Evolutionary conservation across 2,888 invertebrate species (phyloP).

Genomic region (Diplazon laetatorius): DNA sequence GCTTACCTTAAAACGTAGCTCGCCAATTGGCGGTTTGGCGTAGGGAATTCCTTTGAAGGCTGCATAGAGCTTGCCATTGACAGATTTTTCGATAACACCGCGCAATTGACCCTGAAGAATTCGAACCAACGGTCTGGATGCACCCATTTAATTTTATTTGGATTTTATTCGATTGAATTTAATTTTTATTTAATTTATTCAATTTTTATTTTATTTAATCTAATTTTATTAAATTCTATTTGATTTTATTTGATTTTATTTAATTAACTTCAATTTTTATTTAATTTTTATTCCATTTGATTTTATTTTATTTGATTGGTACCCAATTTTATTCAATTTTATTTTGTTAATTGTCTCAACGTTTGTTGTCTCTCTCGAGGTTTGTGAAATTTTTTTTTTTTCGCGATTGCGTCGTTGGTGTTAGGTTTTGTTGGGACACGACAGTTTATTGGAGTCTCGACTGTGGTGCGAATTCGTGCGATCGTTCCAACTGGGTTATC

Average conservation of each 20-base stretch:
- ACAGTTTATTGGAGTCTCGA: too few relatives aligned
- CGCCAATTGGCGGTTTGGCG: constrained; percentile 68
- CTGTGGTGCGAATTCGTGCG: too few relatives aligned
- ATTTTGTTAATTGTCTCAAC: background rate
- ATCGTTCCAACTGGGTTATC: too few relatives aligned
- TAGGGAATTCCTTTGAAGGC: constrained; percentile 70
- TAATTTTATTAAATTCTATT: constrained; percentile 14
- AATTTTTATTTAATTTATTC: background rate
- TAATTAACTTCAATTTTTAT: background rate
- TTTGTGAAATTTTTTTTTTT: background rate
- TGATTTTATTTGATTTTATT: constrained; percentile 6
- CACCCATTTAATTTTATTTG: constrained; percentile 24
- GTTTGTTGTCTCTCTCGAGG: background rate
- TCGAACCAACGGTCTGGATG: constrained; percentile 51
- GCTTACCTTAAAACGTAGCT: constrained; percentile 68
- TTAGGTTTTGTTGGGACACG: too few relatives aligned
- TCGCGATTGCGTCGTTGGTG: too few relatives aligned
- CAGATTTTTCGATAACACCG: constrained; percentile 62
- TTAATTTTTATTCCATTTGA: too few relatives aligned
- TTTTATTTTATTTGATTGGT: too few relatives aligned
- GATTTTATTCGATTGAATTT: too few relatives aligned
- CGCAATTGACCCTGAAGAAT: constrained; percentile 61
- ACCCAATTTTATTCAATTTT: too few relatives aligned
- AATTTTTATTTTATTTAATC: background rate
- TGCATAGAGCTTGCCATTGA: constrained; percentile 57